Evolutionary conservation across 2,888 invertebrate species (phyloP).

Genomic region (Apotomis capreana): DNA sequence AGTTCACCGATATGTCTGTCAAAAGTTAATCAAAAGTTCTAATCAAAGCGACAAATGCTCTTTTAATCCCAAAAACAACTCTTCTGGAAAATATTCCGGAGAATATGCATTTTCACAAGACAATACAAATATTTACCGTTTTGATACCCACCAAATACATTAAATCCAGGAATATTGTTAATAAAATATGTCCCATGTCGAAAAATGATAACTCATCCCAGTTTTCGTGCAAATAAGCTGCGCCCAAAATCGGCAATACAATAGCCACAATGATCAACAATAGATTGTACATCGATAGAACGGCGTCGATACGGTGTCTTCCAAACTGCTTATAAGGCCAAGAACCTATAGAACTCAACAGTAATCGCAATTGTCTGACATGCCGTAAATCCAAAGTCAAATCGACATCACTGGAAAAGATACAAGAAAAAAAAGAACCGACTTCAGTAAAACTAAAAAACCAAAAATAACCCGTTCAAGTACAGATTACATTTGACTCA

Average conservation of each 20-base stretch:
- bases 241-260: background rate
- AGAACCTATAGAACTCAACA: background rate
- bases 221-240: background rate
- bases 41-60: too few species aligned
- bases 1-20: too few species aligned
- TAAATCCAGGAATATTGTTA: background rate
- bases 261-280: background rate
- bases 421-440: too few species aligned
- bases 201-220: background rate
- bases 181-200: background rate
- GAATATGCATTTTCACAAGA: too few species aligned
- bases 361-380: background rate
- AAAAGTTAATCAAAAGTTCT: too few species aligned
- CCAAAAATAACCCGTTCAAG: too few species aligned
- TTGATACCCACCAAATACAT: conserved; percentile 1
- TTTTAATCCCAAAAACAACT: too few species aligned
- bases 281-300: background rate
- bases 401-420: background rate
- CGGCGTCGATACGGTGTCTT: background rate
- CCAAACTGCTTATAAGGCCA: conserved; percentile 8
- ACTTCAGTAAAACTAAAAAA: too few species aligned
- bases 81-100: too few species aligned
- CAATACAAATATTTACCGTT: too few species aligned
- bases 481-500: too few species aligned
- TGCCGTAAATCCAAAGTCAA: background rate